Evolutionary conservation across 2,888 invertebrate species (phyloP).

Genomic region (Cetonia aurata): DNA sequence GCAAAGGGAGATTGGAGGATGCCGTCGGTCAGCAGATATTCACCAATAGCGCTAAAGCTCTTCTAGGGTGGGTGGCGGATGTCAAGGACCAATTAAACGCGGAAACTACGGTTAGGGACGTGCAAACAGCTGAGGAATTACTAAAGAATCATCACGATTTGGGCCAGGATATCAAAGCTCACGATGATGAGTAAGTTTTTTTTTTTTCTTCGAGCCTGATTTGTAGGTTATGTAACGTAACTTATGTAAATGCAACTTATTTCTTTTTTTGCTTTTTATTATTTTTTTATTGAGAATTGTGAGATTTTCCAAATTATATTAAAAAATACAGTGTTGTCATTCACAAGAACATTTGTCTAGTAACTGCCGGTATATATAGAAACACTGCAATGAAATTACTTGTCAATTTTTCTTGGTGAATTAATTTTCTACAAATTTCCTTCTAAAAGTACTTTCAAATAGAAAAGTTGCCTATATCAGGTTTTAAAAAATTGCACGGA

Average conservation of each 20-base stretch:
- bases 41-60: constrained; percentile 84
- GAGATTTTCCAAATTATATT: too few species aligned
- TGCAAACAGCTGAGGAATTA: constrained; percentile 91
- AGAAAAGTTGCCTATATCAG: too few species aligned
- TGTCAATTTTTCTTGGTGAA: too few species aligned
- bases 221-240: not conserved
- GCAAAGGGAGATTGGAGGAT: constrained; percentile 88
- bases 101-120: constrained; percentile 85
- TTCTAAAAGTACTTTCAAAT: too few species aligned
- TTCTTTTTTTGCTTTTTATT: too few species aligned
- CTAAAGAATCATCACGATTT: constrained; percentile 93
- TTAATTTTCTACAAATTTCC: too few species aligned
- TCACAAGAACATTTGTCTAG: too few species aligned
- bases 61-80: constrained; percentile 85
- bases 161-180: constrained; percentile 89
- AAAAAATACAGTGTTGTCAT: too few species aligned
- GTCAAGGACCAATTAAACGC: constrained; percentile 84
- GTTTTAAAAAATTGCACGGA: too few species aligned
- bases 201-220: constrained; percentile 43
- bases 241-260: constrained; percentile 39
- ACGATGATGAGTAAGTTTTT: constrained; percentile 83
- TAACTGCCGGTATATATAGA: too few species aligned
- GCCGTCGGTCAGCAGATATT: constrained; percentile 97
- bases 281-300: too few species aligned
- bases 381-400: too few species aligned